These are phyloP conservation scores for Eledona agricola DNA, from an alignment of 2,888 invertebrate species.

Conservation along the genomic window DNA sequence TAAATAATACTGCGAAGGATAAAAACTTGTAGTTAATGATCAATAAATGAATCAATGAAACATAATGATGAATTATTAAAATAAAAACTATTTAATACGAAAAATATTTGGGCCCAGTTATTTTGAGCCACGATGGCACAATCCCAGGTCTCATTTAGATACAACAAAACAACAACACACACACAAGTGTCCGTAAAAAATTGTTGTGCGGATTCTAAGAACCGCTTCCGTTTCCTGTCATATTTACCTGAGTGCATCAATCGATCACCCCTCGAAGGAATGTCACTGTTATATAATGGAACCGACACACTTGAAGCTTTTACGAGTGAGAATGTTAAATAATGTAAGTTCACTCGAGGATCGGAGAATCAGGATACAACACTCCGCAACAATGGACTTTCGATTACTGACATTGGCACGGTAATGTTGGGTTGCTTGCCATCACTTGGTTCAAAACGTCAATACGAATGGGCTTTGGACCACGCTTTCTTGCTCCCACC, in stretches of 20 bases:
- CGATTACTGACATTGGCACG: constrained; percentile 19
- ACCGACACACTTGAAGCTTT: constrained; percentile 5
- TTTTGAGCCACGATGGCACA: constrained; percentile 3
- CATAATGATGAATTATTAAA: no score
- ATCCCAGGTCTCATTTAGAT: constrained; percentile 14
- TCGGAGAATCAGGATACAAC: constrained; percentile 10
- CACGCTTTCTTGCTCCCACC: constrained; percentile 23
- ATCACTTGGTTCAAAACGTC: constrained; percentile 29
- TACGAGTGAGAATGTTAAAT: no score
- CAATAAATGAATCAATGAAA: no score
- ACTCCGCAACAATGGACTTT: constrained; percentile 20
- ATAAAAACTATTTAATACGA: no score
- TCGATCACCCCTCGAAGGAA: constrained; percentile 15
- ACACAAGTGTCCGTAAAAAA: background rate
- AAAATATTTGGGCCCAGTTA: background rate
- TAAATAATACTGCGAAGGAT: no score
- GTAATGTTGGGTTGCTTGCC: constrained; percentile 16
- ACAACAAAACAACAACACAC: constrained; percentile 12
- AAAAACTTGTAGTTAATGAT: no score
- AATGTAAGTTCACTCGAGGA: constrained; percentile 4
- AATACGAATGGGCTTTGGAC: constrained; percentile 30
- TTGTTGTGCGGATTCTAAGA: background rate
- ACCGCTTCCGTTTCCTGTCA: no score
- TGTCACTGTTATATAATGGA: constrained; percentile 7
- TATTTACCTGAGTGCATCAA: constrained; percentile 14